These are phyloP conservation scores for Tetrax tetrax DNA, from an alignment of 2,113 vertebrate genomes.

Conservation along the genomic window DNA sequence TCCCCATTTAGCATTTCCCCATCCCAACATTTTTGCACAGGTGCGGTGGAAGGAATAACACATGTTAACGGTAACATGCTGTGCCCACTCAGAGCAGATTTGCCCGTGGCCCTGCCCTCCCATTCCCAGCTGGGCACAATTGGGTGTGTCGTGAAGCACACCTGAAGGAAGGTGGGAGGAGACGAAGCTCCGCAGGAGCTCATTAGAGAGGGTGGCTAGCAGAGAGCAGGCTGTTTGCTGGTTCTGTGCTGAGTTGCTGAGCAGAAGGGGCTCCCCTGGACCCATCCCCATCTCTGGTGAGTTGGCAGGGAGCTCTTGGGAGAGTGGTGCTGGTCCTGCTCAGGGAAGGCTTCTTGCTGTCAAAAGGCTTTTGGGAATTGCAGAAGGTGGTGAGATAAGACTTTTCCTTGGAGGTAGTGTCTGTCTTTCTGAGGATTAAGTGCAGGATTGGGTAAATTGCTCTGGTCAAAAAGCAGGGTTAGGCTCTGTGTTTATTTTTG, in stretches of 20 bases:
- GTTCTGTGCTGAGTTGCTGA: fast-evolving
- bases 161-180: neutral
- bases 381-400: neutral
- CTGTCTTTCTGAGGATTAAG: too few relatives aligned
- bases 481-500: neutral
- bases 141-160: neutral
- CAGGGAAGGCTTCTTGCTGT: neutral
- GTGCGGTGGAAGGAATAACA: fast-evolving
- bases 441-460: too few relatives aligned
- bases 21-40: fast-evolving
- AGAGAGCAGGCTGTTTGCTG: fast-evolving
- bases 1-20: neutral
- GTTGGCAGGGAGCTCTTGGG: fast-evolving
- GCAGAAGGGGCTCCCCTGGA: fast-evolving
- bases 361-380: neutral
- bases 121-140: fast-evolving
- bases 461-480: neutral
- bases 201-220: fast-evolving
- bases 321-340: fast-evolving
- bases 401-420: neutral
- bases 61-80: fast-evolving
- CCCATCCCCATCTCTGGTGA: fast-evolving
- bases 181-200: neutral
- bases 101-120: neutral
- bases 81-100: fast-evolving